Evolutionary conservation across 2,888 invertebrate species (phyloP).

Genomic region (Drosophila algonquin): DNA sequence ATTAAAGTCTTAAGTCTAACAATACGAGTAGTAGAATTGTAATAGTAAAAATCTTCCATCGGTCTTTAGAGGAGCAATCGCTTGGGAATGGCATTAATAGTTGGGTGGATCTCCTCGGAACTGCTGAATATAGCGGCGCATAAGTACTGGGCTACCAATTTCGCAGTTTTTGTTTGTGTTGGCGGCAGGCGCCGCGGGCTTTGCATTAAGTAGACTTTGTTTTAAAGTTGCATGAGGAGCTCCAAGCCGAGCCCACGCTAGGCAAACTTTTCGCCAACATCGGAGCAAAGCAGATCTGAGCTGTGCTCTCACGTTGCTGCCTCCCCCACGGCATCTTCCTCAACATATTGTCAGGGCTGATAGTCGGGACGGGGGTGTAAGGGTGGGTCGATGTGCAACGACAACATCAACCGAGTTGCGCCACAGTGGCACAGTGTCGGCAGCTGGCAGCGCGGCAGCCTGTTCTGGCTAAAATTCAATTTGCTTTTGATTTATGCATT

Average conservation of each 20-base stretch:
- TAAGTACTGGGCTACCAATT: slow-evolving; percentile 37
- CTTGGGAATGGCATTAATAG: neutral
- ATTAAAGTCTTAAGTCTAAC: too few species aligned
- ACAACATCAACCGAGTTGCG: slow-evolving; percentile 28
- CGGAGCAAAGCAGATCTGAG: slow-evolving; percentile 22
- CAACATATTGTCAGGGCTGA: slow-evolving; percentile 43
- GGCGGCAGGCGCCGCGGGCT: slow-evolving; percentile 34
- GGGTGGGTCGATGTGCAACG: neutral
- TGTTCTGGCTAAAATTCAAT: slow-evolving; percentile 69
- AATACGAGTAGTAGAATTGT: too few species aligned
- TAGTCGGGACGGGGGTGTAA: slow-evolving; percentile 26
- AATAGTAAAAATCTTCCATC: too few species aligned
- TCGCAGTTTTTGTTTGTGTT: slow-evolving; percentile 40
- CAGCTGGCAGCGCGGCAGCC: slow-evolving; percentile 12
- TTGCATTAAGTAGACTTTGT: slow-evolving; percentile 66
- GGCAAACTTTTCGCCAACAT: slow-evolving; percentile 56
- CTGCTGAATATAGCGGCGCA: slow-evolving; percentile 34
- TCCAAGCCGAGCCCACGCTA: slow-evolving; percentile 34
- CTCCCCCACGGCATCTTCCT: slow-evolving; percentile 25
- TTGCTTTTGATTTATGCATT: slow-evolving; percentile 75
- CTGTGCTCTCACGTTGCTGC: slow-evolving; percentile 2
- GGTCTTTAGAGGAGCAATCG: neutral
- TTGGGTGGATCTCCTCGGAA: slow-evolving; percentile 8
- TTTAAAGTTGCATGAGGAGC: slow-evolving; percentile 66
- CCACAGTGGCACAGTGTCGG: slow-evolving; percentile 35